Evolutionary conservation across 2,113 vertebrate genomes (phyloP), one percentile per base, ranked within the genome.

Genomic region (Panthera tigris): DNA sequence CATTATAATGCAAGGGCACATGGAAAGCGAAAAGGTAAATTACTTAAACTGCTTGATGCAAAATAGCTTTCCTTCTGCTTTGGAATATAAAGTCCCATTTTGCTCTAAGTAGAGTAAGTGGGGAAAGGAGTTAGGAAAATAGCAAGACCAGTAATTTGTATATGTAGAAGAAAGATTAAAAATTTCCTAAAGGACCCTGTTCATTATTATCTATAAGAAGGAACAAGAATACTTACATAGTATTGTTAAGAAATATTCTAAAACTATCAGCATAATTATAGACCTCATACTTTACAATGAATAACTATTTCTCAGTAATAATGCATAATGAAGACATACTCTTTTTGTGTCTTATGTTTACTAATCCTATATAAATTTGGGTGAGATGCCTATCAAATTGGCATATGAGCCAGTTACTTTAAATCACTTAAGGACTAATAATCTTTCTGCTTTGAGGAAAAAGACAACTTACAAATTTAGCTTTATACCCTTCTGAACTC

Each of bases 1-100:
- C 85, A 1, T 93, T 97, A 94, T 86, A 98, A 99, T 98, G 98
- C 98, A 98, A 94, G 85, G 96, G 84, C 36, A 93, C 15, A 78
- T 86, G 89, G 84, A 96, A 98, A 98, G 52, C 55, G 61, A 96
- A 97, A 98, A 97, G 19, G 12, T 0, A 92, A 98, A 97, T 0
- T 89, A 71, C 25, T 96, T 2, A 2, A 96, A 66, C 4, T 95
- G 89, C 66, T 31, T 76, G 27, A 94, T 71, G n/a, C 39, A 94
- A 97, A 96, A 92, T 0, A 94, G 39, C 9, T 94, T 95, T 31
- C 71, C 85, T 93, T 83, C 52, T 6, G 27, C 39, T 78, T 7
- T 86, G 57, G 50, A 90, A 45, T 55, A 79, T 48, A 76, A 86
- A 95, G 39, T 31, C 36, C 19, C 31, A 55, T n/a, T 95, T 84